Evolutionary conservation across 2,113 vertebrate genomes (phyloP), one percentile per base, ranked within the genome.

Genomic region (Notothenia coriiceps): DNA sequence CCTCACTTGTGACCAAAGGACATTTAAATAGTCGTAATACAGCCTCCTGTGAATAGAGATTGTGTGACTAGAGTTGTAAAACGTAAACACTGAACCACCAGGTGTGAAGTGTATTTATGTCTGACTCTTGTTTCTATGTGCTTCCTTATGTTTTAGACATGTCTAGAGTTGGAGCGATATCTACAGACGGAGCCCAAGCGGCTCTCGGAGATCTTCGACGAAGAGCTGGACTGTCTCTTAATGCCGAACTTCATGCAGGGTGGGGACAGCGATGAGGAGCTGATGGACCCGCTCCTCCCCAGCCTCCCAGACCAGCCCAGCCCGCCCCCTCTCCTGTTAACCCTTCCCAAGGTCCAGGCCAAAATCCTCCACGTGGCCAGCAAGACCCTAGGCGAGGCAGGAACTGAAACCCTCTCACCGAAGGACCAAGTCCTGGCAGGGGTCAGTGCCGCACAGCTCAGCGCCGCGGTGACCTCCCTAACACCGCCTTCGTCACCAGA

Each of bases 401-500:
- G 82, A 14, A 66, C 51, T 0, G 73, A 90, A 52, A 94, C 92
- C 81, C 85, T 92, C 20, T 95, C 95, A 46, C 91, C 95, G 1
- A 97, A 97, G 93, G 97, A 97, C 81, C 86, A 96, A 94, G 96
- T 96, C 95, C 94, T 95, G 88, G 84, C 96, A 22, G 91, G 90
- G 33, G 96, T 98, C 88, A 99, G 96, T 83, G 97, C 97, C 60
- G 97, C 97, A 73, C 98, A 98, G 83, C 97, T 99, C 79, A 98
- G 97, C 70, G 97, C 98, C 91, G 89, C 97, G 46, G 97, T 99
- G 60, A 99, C 98, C 71, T 98, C 97, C 85, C 94, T 99, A 93
- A 99, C 98, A 0, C 98, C 98, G 2, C 98, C 98, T 1, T 99
- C 98, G 0, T 99, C 98, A 40, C 98, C 98, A 0, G 98, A 99